Evolutionary conservation across 2,888 invertebrate species (phyloP).

Genomic region (Acleris literana): DNA sequence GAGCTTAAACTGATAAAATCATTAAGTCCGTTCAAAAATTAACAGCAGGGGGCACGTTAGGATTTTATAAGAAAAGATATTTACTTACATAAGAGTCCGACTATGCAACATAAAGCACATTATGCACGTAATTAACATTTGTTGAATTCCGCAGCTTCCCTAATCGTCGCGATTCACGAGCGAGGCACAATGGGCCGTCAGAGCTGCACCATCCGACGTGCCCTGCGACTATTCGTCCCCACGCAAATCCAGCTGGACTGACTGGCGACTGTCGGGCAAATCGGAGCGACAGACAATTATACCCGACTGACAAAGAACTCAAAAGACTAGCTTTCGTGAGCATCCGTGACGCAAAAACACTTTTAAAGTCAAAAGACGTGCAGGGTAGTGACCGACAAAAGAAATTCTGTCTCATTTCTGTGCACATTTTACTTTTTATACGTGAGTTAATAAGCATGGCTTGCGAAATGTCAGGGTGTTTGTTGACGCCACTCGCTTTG

Average conservation of each 20-base stretch:
- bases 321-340: slow-evolving; percentile 37
- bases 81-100: slow-evolving; percentile 18
- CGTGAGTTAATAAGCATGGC: slow-evolving; percentile 42
- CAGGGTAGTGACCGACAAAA: slow-evolving; percentile 36
- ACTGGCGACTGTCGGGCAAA: slow-evolving; percentile 8
- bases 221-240: not conserved
- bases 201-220: not conserved
- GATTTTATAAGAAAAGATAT: not conserved
- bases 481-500: slow-evolving; percentile 44
- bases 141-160: not conserved
- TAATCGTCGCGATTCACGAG: not conserved
- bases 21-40: too few relatives aligned
- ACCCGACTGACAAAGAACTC: slow-evolving; percentile 36
- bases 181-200: not conserved
- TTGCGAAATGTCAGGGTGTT: slow-evolving; percentile 46
- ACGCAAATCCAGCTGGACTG: slow-evolving; percentile 4
- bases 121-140: not conserved
- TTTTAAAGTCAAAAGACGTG: slow-evolving; percentile 34
- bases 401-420: slow-evolving; percentile 45
- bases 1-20: too few relatives aligned
- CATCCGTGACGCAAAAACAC: slow-evolving; percentile 35
- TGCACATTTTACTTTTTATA: slow-evolving; percentile 39
- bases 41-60: too few relatives aligned
- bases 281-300: slow-evolving; percentile 35
- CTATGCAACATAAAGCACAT: slow-evolving; percentile 23